Evolutionary conservation across 2,113 vertebrate species (phyloP), one percentile per base, ranked within the genome.

Genomic region (Corythornis cristatus): DNA sequence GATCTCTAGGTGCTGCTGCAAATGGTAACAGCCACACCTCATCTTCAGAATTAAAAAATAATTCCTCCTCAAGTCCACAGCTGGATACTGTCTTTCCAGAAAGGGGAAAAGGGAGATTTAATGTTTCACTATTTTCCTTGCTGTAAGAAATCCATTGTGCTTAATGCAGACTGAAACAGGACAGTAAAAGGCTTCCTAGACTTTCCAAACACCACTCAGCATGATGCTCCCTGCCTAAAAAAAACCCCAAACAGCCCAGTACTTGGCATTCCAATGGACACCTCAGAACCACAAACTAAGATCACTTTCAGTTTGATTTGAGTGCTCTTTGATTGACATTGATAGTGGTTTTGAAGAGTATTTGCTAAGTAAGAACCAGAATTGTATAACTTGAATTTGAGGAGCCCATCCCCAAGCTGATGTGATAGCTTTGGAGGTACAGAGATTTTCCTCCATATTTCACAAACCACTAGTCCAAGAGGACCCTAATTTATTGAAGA

Each of bases 311-410:
- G 68, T 64, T 57, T 75, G 76, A 88, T 86, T 71, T 61, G 35
- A 88, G 42, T 10, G 11, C 15, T 54, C 80, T 88, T 72, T 83
- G 68, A 76, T 91, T 90, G 68, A 43, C 65, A 81, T 2, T 54
- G 76, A 92, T 86, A 64, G 90, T 50, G 76, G 93, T 88, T 95
- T 94, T 81, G 58, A 68, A 67, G 43, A 5, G 2, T 45, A 93
- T 76, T 93, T 95, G 60, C 43, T n/a, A 76, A 89, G 87, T 48
- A 72, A 66, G 73, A 84, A 66, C 18, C n/a, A 89, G 83, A 82
- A 86, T 15, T 45, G 13, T n/a, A 37, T 70, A 8, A 57, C 88
- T 90, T 77, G 35, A 45, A 10, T 60, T 70, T 83, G 60, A 21
- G 77, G 35, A 86, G 19, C 4, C 20, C 7, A 8, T 4, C 28